Evolutionary conservation across 2,113 vertebrate genomes (phyloP).

Genomic region (Gavialis gangeticus): DNA sequence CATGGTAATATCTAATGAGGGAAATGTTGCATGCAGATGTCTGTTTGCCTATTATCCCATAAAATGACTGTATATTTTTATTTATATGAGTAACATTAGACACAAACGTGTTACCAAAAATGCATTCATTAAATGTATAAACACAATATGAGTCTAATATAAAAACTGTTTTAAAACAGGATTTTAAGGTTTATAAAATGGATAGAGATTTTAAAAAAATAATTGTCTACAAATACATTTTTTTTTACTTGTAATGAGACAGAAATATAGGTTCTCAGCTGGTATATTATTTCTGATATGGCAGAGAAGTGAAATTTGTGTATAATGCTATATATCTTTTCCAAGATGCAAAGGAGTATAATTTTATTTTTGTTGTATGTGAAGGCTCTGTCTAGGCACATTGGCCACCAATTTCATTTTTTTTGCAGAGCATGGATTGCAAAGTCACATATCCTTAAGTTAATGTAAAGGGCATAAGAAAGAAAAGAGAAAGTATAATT

Average conservation of each 20-base stretch:
- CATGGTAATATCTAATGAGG: slow-evolving; percentile 69
- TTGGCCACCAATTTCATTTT: slow-evolving; percentile 67
- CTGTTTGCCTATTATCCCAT: slow-evolving; percentile 71
- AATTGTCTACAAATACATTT: background rate
- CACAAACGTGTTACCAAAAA: slow-evolving; percentile 59
- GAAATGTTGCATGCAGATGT: slow-evolving; percentile 74
- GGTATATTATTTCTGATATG: slow-evolving; percentile 47
- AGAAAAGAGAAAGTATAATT: slow-evolving; percentile 70
- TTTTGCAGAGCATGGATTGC: slow-evolving; percentile 58
- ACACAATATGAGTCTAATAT: slow-evolving; percentile 57
- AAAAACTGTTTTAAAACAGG: slow-evolving; percentile 65
- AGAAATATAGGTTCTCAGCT: slow-evolving; percentile 43
- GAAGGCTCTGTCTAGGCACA: slow-evolving; percentile 63
- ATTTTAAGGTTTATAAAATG: slow-evolving; percentile 59
- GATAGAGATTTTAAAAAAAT: slow-evolving; percentile 39
- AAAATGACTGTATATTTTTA: slow-evolving; percentile 75
- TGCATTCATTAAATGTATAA: slow-evolving; percentile 60
- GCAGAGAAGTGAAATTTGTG: slow-evolving; percentile 58
- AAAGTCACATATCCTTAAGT: slow-evolving; percentile 65
- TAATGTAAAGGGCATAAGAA: slow-evolving; percentile 51
- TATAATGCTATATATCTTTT: slow-evolving; percentile 34
- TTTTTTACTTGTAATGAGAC: background rate
- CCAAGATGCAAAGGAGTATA: slow-evolving; percentile 48
- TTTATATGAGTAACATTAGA: slow-evolving; percentile 67
- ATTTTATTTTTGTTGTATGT: slow-evolving; percentile 73